Conservation (phyloP, 2,888 invertebrate species). For the Eucera pruinosa region DNA sequence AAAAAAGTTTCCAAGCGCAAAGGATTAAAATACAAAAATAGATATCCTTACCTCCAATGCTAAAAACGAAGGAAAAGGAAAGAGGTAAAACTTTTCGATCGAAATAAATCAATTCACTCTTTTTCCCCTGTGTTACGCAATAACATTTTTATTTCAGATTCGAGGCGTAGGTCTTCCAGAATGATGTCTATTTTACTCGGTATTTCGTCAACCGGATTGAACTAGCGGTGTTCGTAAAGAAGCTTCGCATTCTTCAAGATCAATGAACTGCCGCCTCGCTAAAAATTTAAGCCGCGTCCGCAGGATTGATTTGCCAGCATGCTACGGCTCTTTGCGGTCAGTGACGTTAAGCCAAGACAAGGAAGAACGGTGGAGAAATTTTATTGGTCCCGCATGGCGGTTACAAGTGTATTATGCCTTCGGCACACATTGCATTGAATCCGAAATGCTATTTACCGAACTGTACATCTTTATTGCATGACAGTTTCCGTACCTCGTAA, state of each 20-base stretch:
- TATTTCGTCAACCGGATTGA: background rate
- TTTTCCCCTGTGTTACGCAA: no score
- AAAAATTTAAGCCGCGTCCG: slow-evolving; percentile 16
- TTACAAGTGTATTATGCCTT: slow-evolving; percentile 53
- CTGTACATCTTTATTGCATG: slow-evolving; percentile 70
- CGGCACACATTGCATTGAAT: slow-evolving; percentile 55
- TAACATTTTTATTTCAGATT: background rate
- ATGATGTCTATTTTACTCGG: background rate
- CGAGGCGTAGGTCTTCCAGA: background rate
- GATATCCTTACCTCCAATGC: no score
- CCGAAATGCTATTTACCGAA: slow-evolving; percentile 65
- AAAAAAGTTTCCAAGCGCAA: no score
- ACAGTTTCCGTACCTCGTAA: slow-evolving; percentile 65
- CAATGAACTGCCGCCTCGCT: background rate
- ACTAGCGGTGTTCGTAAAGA: background rate
- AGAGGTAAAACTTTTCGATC: no score
- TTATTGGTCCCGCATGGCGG: slow-evolving; percentile 46
- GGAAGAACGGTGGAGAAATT: slow-evolving; percentile 23
- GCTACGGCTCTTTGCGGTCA: slow-evolving; percentile 13
- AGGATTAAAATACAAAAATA: no score
- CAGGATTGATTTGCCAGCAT: slow-evolving; percentile 26
- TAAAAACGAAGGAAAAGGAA: no score
- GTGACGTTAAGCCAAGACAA: background rate
- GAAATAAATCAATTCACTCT: no score
- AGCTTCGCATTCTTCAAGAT: background rate